Conservation (phyloP, 2,113 vertebrate genomes). For the Todiramphus saurophagus region DNA sequence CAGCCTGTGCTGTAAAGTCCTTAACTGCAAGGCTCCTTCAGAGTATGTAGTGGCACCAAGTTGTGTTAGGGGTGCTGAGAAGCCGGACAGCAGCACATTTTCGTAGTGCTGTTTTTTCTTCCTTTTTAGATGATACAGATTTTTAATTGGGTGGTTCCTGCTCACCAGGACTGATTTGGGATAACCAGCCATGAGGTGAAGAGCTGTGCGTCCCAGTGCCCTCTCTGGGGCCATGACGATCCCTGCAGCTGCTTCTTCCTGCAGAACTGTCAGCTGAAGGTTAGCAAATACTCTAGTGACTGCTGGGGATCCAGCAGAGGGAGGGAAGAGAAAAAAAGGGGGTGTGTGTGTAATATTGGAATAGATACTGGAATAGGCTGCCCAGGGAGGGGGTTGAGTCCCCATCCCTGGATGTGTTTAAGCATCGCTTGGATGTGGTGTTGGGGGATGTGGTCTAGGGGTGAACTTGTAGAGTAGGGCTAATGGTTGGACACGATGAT, state of each 20-base stretch:
- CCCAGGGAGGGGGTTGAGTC: no score
- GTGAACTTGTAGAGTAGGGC: no score
- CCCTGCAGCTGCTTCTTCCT: not conserved
- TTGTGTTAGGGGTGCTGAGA: not conserved
- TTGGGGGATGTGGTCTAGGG: no score
- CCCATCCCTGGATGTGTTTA: no score
- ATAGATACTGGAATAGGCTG: no score
- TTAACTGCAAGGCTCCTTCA: not conserved
- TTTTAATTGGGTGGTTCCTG: not conserved
- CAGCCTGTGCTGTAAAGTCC: not conserved
- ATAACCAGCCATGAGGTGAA: not conserved
- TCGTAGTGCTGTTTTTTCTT: not conserved
- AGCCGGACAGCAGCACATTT: not conserved
- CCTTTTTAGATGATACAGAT: not conserved
- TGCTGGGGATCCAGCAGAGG: not conserved
- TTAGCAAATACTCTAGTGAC: not conserved
- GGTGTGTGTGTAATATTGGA: no score
- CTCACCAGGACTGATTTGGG: not conserved
- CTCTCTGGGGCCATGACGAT: not conserved
- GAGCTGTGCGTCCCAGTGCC: not conserved
- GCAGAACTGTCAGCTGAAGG: no score
- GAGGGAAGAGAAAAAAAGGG: not conserved
- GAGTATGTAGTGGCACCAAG: rapidly evolving
- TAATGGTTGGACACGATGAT: no score
- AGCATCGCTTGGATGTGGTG: no score